Evolutionary conservation across 2,113 vertebrate species (phyloP).

Genomic region (pig (Sus scrofa)): DNA sequence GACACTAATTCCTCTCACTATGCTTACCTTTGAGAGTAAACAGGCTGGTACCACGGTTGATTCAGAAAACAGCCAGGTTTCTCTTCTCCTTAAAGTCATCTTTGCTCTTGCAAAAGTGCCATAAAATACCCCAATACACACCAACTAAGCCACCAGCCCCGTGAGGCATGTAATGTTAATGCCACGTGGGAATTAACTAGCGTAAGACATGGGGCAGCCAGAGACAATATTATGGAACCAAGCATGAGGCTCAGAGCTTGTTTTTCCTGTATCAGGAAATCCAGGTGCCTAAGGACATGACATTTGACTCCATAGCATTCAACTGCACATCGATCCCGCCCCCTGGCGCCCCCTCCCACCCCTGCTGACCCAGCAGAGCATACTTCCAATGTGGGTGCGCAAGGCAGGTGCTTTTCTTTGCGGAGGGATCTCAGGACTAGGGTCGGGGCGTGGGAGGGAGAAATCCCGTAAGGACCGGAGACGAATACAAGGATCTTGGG

Average conservation of each 20-base stretch:
- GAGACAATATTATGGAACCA: slow-evolving; percentile 48
- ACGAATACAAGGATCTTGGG: not conserved
- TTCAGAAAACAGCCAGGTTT: not conserved
- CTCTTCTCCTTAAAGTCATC: slow-evolving; percentile 24
- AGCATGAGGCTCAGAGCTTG: not conserved
- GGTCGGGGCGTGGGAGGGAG: not conserved
- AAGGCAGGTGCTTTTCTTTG: not conserved
- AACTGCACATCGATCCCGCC: rapidly evolving
- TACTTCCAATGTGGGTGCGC: not conserved
- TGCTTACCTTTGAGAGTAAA: not conserved
- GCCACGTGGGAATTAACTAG: slow-evolving; percentile 74
- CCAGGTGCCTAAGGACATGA: slow-evolving; percentile 20
- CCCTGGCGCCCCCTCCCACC: not conserved
- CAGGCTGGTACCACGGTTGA: not conserved
- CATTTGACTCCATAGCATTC: not conserved
- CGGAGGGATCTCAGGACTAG: not conserved
- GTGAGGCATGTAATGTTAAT: slow-evolving; percentile 70
- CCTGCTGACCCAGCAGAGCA: not conserved
- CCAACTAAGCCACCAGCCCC: slow-evolving; percentile 60
- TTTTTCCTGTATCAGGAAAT: slow-evolving; percentile 49
- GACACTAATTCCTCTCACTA: not conserved
- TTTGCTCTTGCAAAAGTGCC: slow-evolving; percentile 36
- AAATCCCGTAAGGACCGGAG: not conserved
- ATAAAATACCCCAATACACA: slow-evolving; percentile 59
- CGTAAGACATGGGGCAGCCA: slow-evolving; percentile 64